A percentile compares a stretch with the other conserved stretches of the same genome.
phyloP scores from a whole-genome alignment of 2,797 vertebrate species.

The Epinephelus coioides region DNA sequence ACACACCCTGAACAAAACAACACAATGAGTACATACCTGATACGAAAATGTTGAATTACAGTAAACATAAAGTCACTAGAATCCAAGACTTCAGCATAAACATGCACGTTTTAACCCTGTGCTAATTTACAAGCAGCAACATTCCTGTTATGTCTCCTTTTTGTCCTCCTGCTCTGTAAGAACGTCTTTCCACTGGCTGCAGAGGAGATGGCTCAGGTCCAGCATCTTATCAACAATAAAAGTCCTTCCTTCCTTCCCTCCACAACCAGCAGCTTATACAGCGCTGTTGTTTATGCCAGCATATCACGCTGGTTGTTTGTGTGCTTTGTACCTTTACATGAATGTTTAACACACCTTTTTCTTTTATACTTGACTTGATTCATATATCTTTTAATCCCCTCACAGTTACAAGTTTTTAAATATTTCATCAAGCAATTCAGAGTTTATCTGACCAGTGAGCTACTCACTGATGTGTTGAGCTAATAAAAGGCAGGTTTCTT shows the following conservation, averaged over 20 bases:
- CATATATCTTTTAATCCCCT: background rate
- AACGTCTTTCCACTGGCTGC: slow-evolving; percentile 14
- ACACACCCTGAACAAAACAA: background rate
- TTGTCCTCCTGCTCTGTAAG: slow-evolving; percentile 24
- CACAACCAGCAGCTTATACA: slow-evolving; percentile 18
- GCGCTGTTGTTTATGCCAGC: background rate
- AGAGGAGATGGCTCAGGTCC: slow-evolving; percentile 26
- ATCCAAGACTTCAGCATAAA: background rate
- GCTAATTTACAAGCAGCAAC: background rate
- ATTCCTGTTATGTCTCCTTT: slow-evolving; percentile 15
- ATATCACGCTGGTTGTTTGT: background rate
- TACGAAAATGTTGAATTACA: background rate
- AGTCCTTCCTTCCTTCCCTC: slow-evolving; percentile 70
- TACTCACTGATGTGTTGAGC: background rate
- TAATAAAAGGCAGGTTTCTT: slow-evolving; percentile 2
- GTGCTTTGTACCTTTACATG: background rate
- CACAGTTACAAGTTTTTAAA: background rate
- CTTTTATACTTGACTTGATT: background rate
- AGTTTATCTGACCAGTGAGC: background rate
- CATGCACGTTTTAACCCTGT: background rate
- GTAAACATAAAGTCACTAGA: background rate
- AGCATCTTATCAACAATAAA: slow-evolving; percentile 61
- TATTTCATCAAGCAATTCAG: background rate
- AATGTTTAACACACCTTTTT: background rate
- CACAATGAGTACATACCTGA: slow-evolving; percentile 25